Evolutionary conservation across 2,888 invertebrate genomes (phyloP).

Genomic region (Amphiduros pacificus): DNA sequence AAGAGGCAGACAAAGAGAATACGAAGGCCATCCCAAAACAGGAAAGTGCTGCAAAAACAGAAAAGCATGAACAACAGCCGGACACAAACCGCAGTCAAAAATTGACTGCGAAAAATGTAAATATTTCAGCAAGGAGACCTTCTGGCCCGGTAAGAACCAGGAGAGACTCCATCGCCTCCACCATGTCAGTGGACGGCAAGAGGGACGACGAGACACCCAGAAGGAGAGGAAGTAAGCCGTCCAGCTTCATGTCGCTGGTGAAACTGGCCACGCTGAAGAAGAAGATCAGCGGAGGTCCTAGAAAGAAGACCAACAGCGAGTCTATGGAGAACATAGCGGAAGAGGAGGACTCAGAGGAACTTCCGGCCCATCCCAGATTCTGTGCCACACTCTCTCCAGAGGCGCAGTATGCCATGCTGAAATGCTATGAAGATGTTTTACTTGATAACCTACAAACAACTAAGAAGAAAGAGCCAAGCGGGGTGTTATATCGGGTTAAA

Average conservation of each 20-base stretch:
- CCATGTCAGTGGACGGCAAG: background rate
- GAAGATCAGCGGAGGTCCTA: background rate
- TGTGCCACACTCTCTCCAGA: slow-evolving; percentile 49
- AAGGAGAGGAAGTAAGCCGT: background rate
- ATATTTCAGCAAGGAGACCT: background rate
- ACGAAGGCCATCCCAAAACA: no score
- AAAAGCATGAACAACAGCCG: background rate
- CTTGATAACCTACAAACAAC: slow-evolving; percentile 4
- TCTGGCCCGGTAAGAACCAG: background rate
- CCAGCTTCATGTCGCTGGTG: slow-evolving; percentile 12
- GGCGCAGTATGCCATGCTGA: slow-evolving; percentile 54
- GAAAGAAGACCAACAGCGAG: background rate
- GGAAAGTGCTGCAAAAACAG: background rate
- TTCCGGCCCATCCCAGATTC: slow-evolving; percentile 47
- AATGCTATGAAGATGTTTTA: slow-evolving; percentile 53
- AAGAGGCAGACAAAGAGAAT: background rate
- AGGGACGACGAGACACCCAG: background rate
- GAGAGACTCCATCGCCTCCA: background rate
- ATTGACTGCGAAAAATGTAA: background rate
- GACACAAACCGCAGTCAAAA: background rate
- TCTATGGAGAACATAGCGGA: background rate
- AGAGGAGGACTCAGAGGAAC: slow-evolving; percentile 16
- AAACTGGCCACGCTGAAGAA: slow-evolving; percentile 1
- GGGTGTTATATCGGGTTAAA: slow-evolving; percentile 10
- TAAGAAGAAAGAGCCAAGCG: no score